These are phyloP conservation scores for Pardosa pseudoannulata DNA, from an alignment of 2,888 invertebrate species.

Conservation along the genomic window DNA sequence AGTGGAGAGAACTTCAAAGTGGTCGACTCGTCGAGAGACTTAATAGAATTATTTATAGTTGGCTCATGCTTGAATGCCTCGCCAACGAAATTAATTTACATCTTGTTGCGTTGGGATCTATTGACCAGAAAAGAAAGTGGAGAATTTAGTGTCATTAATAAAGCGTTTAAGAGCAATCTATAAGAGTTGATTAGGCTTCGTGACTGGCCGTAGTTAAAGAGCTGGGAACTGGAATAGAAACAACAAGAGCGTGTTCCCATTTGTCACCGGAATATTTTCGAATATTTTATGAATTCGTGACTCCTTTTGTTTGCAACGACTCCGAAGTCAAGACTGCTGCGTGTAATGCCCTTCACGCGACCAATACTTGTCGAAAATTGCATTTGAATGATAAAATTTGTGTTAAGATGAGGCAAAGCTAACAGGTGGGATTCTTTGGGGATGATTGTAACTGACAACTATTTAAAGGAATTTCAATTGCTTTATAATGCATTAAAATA, in stretches of 20 bases:
- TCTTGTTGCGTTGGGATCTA: slow-evolving; percentile 58
- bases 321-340: slow-evolving; percentile 28
- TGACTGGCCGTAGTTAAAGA: slow-evolving; percentile 57
- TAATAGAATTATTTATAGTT: slow-evolving; percentile 71
- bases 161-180: slow-evolving; percentile 50
- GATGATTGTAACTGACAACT: too few relatives aligned
- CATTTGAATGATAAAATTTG: too few relatives aligned
- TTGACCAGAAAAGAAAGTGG: slow-evolving; percentile 45
- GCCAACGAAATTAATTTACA: slow-evolving; percentile 63
- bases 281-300: slow-evolving; percentile 62
- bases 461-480: too few relatives aligned
- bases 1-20: slow-evolving; percentile 41
- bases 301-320: slow-evolving; percentile 33
- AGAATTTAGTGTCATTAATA: slow-evolving; percentile 54
- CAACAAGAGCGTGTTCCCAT: slow-evolving; percentile 51
- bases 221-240: slow-evolving; percentile 41
- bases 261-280: slow-evolving; percentile 56
- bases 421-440: too few relatives aligned
- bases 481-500: too few relatives aligned
- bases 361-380: too few relatives aligned
- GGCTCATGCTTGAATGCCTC: slow-evolving; percentile 20
- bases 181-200: slow-evolving; percentile 33
- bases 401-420: too few relatives aligned
- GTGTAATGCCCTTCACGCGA: slow-evolving; percentile 34
- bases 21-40: slow-evolving; percentile 29